Evolutionary conservation across 2,113 vertebrate species (phyloP), one percentile per base, ranked within the genome.

Genomic region (Epinephelus cyanopodus): DNA sequence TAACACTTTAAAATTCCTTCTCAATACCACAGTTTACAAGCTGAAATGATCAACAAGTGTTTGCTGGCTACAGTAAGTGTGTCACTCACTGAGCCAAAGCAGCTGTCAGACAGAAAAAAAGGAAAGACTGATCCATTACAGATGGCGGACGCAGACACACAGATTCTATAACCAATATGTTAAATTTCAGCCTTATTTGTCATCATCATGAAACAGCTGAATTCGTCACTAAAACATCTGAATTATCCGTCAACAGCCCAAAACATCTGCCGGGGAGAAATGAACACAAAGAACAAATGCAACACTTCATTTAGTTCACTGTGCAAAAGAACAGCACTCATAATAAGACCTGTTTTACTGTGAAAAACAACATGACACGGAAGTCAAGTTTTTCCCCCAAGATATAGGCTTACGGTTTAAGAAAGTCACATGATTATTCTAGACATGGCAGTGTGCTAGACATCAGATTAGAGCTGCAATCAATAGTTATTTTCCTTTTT

Each of bases 71-170:
- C 65, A 54, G 25, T 9, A 71, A 82, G 57, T 25, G 14, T 63
- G 67, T 74, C 53, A 50, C 29, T 33, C 19, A 18, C 42, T 54
- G 29, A 62, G 61, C 65, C 50, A 29, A 53, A 13, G 6, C 53
- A 71, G 56, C 62, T 78, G 79, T 79, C 64, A 79, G 25, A 63
- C 74, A 29, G 4, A 27, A 50, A 11, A 45, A 10, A 64, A 23
- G 13, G 48, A 60, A 27, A 33, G 23, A 25, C 42, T 71, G 52
- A 84, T 68, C 52, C 27, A 27, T 48, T 75, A 74, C 80, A 88
- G 81, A 87, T 57, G 77, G 80, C 14, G 23, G 21, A 53, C 21
- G 42, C 23, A 60, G 67, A 62, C 27, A 21, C 23, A 33, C 25
- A 64, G 39, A 45, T 3, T 66, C 61, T 45, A n/a, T 3, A 64